Conservation (phyloP, 2,797 vertebrate genomes). For the Hybognathus amarus region DNA sequence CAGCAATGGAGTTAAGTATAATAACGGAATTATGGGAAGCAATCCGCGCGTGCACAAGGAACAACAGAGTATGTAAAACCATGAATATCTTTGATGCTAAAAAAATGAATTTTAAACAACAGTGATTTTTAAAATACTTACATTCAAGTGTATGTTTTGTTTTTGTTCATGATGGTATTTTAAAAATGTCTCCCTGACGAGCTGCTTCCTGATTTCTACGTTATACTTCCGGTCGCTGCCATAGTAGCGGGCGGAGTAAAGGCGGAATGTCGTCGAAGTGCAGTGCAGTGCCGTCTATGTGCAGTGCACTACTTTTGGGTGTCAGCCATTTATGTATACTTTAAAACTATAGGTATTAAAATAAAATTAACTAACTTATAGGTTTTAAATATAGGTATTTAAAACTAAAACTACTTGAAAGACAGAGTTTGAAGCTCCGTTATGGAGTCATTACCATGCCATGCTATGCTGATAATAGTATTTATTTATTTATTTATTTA, state of each 20-base stretch:
- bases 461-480: too few species aligned
- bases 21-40: neutral
- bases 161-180: constrained; percentile 16
- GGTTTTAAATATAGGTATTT: too few species aligned
- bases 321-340: neutral
- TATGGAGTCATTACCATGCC: neutral
- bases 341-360: too few species aligned
- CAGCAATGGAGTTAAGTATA: neutral
- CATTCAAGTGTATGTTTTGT: neutral
- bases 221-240: constrained; percentile 27
- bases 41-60: neutral
- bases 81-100: neutral
- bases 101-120: neutral
- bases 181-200: constrained; percentile 34
- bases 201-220: constrained; percentile 11
- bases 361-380: too few species aligned
- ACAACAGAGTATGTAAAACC: neutral
- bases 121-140: constrained; percentile 6
- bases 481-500: too few species aligned
- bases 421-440: neutral
- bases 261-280: neutral
- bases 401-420: too few species aligned
- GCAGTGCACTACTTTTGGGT: neutral
- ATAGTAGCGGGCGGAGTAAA: neutral
- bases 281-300: constrained; percentile 12